phyloP scores from a whole-genome alignment of 2,797 vertebrate genomes.

The Syndactyla subalaris region DNA sequence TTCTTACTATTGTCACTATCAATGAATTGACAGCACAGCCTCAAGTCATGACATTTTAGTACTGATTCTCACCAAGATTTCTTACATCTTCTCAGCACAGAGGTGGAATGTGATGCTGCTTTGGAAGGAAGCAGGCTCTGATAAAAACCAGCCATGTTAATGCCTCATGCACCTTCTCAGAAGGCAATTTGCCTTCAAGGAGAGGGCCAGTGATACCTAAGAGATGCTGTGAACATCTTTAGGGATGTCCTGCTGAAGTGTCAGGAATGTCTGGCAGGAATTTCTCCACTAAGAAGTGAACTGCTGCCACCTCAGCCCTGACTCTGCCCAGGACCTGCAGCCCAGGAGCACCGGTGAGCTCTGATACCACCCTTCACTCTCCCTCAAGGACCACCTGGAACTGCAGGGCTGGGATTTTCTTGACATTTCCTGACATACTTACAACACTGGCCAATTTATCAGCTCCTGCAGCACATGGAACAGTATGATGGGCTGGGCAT shows the following conservation, averaged over 20 bases:
- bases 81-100: neutral
- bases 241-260: neutral
- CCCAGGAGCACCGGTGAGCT: neutral
- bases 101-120: neutral
- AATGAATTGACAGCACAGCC: slow-evolving; percentile 38
- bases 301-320: neutral
- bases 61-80: slow-evolving; percentile 1
- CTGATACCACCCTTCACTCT: neutral
- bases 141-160: neutral
- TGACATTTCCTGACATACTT: slow-evolving; percentile 39
- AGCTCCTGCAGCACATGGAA: slow-evolving; percentile 9
- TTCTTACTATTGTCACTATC: neutral
- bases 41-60: neutral
- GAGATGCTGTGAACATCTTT: neutral
- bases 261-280: neutral
- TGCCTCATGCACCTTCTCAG: neutral
- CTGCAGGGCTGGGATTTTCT: slow-evolving; percentile 1
- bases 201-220: neutral
- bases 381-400: slow-evolving; percentile 23
- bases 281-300: neutral
- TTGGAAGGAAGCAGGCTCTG: neutral
- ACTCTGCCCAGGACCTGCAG: neutral
- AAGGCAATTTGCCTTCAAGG: neutral
- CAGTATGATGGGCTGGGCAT: neutral
- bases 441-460: slow-evolving; percentile 10